Conservation (phyloP, 1,140 invertebrate genomes). For the Drosophila busckii region DNA sequence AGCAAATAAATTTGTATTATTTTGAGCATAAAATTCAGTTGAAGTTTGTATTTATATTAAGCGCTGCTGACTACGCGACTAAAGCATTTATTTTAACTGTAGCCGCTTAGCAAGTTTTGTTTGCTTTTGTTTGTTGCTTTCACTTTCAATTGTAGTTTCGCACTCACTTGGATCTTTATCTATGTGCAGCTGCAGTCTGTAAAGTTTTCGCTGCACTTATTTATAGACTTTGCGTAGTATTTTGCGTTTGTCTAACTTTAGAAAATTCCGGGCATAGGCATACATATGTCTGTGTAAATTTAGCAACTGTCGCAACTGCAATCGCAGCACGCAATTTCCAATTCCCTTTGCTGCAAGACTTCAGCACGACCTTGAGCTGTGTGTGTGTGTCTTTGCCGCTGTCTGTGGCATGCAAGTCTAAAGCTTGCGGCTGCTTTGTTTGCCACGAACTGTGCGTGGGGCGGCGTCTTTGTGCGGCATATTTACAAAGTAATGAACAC, state of each 20-base stretch:
- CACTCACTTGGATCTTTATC: not conserved
- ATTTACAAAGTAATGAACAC: no score
- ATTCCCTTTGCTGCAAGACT: no score
- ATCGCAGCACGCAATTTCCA: conserved; percentile 24
- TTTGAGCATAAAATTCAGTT: no score
- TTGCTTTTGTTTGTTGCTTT: conserved; percentile 18
- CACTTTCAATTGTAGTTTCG: not conserved
- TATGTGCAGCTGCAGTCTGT: conserved; percentile 9
- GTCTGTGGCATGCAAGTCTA: no score
- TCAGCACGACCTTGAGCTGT: conserved; percentile 27
- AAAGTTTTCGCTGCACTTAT: conserved; percentile 28
- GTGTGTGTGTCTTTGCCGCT: not conserved
- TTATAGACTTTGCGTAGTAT: conserved; percentile 21
- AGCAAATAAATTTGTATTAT: no score
- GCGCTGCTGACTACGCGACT: no score
- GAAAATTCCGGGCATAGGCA: conserved; percentile 30
- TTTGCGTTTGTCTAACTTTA: conserved; percentile 32
- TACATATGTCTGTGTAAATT: conserved; percentile 28
- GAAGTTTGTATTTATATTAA: no score
- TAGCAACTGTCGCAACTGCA: conserved; percentile 14
- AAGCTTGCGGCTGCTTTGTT: no score
- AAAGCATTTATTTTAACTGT: no score
- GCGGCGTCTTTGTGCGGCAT: no score
- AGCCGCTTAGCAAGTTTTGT: no score
- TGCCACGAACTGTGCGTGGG: no score